Base-by-base conservation (phyloP, 2,888 invertebrate species). In the Panopea generosa region DNA sequence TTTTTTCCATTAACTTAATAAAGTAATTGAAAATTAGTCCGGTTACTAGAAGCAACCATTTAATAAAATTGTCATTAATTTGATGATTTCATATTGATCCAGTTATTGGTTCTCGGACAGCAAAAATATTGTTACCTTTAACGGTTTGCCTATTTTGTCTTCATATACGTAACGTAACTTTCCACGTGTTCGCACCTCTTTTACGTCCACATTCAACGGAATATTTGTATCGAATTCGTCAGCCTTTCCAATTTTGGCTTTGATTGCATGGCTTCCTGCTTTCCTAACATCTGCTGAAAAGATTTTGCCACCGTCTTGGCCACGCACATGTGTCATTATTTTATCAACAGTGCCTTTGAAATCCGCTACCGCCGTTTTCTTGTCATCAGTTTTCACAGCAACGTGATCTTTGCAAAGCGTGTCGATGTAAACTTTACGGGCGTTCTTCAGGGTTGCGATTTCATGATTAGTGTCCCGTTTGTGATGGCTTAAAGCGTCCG, bases 201-300 rank as follows among this genome's bases (percentile, higher is more conserved):
- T 33, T 1, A 60, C 38, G 7, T 27, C 24, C 9, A 71, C 26
- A 29, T 71, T 71, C 43, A 76, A 24, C 20, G 56, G 52, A 7
- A 71, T 71, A 38, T 71, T 76, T 11, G 57, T 71, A 29, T 76
- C 76, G 47, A 76, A 76, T 59, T 76, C 76, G 26, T 76, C 71
- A 18, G 76, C 66, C 43, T 67, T 76, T 1, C 76, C 71, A 11
- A 76, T 76, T 56, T 76, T 76, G 1, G 71, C 65, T 7, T 71
- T 71, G 0, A 67, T 67, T 2, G 76, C 71, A 33, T 45, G 18
- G 45, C 76, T 76, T 11, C 76, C 76, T 2, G 76, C 71, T 59
- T 62, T 67, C 1, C 26, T n/a, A 4, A 67, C n/a, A 40, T 47
- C 55, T 0, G 67, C 57, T 4, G 53, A 43, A 20, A 57, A 76